phyloP scores from a whole-genome alignment of 2,888 invertebrate species.

The Lochmaea capreae region DNA sequence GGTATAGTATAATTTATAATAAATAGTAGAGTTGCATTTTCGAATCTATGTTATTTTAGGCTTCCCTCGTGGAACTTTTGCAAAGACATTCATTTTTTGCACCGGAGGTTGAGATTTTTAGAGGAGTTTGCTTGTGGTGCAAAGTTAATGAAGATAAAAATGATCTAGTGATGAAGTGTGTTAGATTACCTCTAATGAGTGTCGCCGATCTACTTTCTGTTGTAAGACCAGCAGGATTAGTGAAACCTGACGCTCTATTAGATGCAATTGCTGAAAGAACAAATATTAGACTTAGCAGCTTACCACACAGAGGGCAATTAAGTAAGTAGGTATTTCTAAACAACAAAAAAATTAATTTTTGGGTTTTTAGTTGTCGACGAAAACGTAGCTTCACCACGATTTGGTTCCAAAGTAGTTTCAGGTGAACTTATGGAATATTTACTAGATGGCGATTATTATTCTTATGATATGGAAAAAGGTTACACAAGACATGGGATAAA shows the following conservation, averaged over 20 bases:
- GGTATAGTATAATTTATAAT: conserved; percentile 67
- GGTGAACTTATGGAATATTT: conserved; percentile 92
- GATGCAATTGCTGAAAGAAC: conserved; percentile 94
- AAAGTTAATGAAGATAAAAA: conserved; percentile 74
- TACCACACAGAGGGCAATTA: conserved; percentile 87
- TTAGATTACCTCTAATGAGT: conserved; percentile 88
- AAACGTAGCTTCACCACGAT: conserved; percentile 87
- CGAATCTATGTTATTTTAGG: conserved; percentile 63
- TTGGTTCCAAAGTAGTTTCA: conserved; percentile 86
- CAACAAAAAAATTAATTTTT: too few relatives aligned
- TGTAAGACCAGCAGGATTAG: conserved; percentile 87
- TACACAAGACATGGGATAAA: conserved; percentile 70
- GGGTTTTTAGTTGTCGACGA: conserved; percentile 80
- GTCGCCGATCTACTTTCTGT: conserved; percentile 88
- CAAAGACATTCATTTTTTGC: conserved; percentile 96
- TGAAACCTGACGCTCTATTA: conserved; percentile 89
- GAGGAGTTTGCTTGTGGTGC: conserved; percentile 89
- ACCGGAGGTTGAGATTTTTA: conserved; percentile 94
- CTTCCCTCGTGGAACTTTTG: conserved; percentile 86
- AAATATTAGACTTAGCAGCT: conserved; percentile 79
- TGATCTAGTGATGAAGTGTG: conserved; percentile 69
- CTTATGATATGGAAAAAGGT: conserved; percentile 93
- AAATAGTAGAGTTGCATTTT: neutral
- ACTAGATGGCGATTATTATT: conserved; percentile 87
- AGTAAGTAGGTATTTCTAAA: conserved; percentile 66